Evolutionary conservation across 2,113 vertebrate species (phyloP).

Genomic region (Hydropotes inermis): DNA sequence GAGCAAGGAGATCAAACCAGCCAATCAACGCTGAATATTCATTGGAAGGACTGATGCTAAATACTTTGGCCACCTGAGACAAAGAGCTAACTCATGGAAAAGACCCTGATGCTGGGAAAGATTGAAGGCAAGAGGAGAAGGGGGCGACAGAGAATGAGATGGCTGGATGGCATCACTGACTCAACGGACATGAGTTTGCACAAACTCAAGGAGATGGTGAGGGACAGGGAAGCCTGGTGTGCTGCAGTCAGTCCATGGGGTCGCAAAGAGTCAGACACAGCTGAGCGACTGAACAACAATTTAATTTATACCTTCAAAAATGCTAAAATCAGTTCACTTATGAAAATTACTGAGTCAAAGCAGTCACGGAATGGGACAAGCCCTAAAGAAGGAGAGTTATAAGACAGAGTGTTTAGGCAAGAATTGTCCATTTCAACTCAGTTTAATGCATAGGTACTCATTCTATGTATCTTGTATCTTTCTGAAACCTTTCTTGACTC

Average conservation of each 20-base stretch:
- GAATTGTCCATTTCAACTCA: not conserved
- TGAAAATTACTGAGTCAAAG: not conserved
- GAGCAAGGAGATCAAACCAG: not conserved
- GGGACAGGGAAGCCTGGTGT: not conserved
- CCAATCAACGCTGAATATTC: not conserved
- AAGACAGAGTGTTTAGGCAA: rapidly evolving
- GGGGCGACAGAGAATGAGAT: not conserved
- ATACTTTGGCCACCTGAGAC: not conserved
- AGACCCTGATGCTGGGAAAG: not conserved
- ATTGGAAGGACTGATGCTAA: not conserved
- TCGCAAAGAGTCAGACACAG: not conserved
- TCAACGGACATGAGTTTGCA: not conserved
- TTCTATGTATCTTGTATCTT: not conserved
- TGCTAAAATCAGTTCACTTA: not conserved
- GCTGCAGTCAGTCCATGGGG: not conserved
- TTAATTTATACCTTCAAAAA: not conserved
- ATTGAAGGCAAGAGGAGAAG: not conserved
- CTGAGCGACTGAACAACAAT: not conserved
- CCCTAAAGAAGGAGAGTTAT: not conserved
- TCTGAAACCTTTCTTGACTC: not conserved
- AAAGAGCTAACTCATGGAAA: not conserved
- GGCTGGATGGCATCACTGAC: not conserved
- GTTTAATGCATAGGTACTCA: not conserved
- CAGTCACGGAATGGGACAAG: not conserved
- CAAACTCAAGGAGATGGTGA: not conserved